Percentiles rank a stretch among this genome's conserved stretches.
Conservation (phyloP, 2,888 invertebrate species). For the Tetrapedia diversipes region DNA sequence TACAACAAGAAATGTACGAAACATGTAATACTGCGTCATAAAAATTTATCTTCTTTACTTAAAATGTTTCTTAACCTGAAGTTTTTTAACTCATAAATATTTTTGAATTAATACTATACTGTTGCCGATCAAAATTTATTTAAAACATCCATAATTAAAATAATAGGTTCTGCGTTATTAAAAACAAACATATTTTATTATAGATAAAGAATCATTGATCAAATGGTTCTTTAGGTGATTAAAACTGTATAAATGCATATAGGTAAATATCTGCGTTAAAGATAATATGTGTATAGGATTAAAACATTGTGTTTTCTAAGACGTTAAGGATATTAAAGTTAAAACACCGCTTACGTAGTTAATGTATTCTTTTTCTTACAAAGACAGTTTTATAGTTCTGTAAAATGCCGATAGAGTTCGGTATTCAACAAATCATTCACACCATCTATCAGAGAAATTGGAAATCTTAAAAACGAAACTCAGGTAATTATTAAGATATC, state of each 20-base stretch:
- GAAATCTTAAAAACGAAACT: constrained; percentile 52
- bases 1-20: not conserved
- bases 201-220: not conserved
- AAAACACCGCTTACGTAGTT: not conserved
- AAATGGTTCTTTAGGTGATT: not conserved
- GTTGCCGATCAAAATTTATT: not conserved
- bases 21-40: not conserved
- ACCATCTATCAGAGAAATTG: constrained; percentile 54
- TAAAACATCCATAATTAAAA: not conserved
- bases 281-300: not conserved
- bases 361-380: not conserved
- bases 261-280: not conserved
- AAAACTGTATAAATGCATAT: not conserved
- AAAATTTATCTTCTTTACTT: not conserved
- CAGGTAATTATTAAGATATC: constrained; percentile 56
- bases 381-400: not conserved
- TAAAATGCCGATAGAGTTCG: constrained; percentile 3
- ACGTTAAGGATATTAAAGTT: not conserved
- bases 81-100: not conserved
- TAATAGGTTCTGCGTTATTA: not conserved
- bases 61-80: not conserved
- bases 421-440: not conserved
- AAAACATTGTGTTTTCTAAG: not conserved
- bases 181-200: not conserved
- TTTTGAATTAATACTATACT: not conserved